phyloP scores from a whole-genome alignment of 2,888 invertebrate species.

The Ecdyonurus torrentis region DNA sequence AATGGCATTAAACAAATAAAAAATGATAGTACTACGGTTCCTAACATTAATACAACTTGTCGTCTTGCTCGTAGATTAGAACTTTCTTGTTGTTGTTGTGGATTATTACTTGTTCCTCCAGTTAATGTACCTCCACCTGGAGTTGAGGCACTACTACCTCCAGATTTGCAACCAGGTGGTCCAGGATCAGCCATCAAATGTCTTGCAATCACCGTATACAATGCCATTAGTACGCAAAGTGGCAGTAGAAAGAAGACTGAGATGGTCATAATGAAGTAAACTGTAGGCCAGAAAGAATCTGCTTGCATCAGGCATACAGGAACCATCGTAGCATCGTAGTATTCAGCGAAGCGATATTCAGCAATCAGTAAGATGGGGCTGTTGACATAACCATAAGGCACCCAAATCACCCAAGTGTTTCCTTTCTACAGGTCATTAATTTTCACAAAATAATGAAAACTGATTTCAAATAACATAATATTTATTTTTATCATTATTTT shows the following conservation, averaged over 20 bases:
- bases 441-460: not conserved
- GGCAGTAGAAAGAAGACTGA: constrained; percentile 74
- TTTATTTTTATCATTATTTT: too few relatives aligned
- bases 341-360: constrained; percentile 49
- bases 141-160: not conserved
- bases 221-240: constrained; percentile 55
- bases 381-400: constrained; percentile 28
- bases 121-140: not conserved
- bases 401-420: too few relatives aligned
- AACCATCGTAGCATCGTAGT: constrained; percentile 51
- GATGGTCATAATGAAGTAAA: constrained; percentile 66
- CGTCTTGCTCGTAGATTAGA: constrained; percentile 48
- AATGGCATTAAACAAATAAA: constrained; percentile 80
- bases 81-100: not conserved
- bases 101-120: too few relatives aligned
- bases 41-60: constrained; percentile 75
- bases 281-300: constrained; percentile 56
- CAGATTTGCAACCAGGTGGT: constrained; percentile 30
- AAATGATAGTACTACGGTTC: constrained; percentile 72
- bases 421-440: not conserved
- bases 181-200: constrained; percentile 68
- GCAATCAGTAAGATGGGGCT: constrained; percentile 77
- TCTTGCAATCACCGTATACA: constrained; percentile 73
- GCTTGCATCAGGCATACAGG: constrained; percentile 70
- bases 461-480: too few relatives aligned